Evolutionary conservation across 2,888 invertebrate species (phyloP).

Genomic region (Drosophila kanekoi): DNA sequence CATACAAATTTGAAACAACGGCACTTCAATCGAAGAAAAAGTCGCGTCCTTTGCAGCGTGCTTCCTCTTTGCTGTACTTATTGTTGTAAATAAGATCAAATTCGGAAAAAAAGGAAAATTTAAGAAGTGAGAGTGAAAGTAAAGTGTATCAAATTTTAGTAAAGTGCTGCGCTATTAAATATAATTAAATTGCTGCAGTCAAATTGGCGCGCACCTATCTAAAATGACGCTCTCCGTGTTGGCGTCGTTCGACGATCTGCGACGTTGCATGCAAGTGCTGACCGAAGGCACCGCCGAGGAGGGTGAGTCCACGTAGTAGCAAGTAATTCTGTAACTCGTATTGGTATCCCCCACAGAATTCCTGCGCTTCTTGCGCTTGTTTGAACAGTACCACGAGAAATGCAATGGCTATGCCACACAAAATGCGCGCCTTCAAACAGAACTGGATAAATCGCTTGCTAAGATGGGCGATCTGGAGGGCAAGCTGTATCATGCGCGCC

Average conservation of each 20-base stretch:
- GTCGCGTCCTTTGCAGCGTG: conserved; percentile 69
- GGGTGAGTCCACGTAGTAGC: conserved; percentile 86
- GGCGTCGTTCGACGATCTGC: conserved; percentile 90
- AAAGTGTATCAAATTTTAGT: neutral
- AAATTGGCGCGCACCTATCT: conserved; percentile 47
- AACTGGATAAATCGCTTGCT: conserved; percentile 89
- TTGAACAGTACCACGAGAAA: conserved; percentile 89
- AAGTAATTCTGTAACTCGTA: neutral
- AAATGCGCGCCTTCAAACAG: conserved; percentile 89
- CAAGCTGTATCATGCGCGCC: conserved; percentile 92
- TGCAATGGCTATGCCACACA: conserved; percentile 90
- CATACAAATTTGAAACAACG: conserved; percentile 68
- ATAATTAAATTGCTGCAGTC: neutral
- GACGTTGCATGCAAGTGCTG: conserved; percentile 88
- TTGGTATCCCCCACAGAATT: conserved; percentile 87
- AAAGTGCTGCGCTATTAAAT: neutral
- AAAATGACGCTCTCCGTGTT: conserved; percentile 87
- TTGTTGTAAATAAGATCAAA: conserved; percentile 21
- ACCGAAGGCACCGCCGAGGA: conserved; percentile 89
- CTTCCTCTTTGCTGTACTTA: conserved; percentile 44
- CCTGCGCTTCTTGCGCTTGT: conserved; percentile 89
- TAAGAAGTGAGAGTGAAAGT: neutral
- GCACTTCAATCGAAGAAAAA: conserved; percentile 54
- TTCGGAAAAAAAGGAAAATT: neutral
- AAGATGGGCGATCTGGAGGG: conserved; percentile 91